Conservation (phyloP, 2,797 vertebrate genomes). For the Momotus momota region DNA sequence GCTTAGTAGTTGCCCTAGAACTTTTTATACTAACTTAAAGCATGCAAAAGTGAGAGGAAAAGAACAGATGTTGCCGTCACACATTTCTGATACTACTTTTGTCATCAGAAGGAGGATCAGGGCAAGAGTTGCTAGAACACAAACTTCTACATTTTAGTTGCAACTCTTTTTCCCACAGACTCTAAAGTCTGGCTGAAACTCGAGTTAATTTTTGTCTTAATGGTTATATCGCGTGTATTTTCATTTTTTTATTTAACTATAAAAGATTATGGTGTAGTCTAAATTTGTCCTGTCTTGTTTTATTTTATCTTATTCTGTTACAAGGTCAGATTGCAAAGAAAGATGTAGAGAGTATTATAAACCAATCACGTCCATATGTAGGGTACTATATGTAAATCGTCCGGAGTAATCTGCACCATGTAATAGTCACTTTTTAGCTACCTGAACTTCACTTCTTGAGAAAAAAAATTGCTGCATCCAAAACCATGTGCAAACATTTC, state of each 20-base stretch:
- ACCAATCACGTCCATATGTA: neutral
- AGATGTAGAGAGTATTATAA: neutral
- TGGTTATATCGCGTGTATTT: neutral
- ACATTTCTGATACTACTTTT: neutral
- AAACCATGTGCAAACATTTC: neutral
- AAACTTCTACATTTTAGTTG: neutral
- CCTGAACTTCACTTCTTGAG: conserved; percentile 12
- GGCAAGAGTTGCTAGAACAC: neutral
- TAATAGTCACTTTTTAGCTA: neutral
- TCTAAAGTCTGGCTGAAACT: neutral
- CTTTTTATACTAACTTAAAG: conserved; percentile 13
- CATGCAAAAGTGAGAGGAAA: neutral
- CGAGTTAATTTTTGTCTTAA: neutral
- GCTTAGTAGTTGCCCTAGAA: conserved; percentile 3
- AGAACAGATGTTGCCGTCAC: neutral
- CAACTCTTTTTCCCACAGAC: neutral
- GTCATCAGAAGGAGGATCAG: neutral
- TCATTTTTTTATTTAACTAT: neutral
- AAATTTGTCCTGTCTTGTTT: neutral
- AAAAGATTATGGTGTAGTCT: neutral
- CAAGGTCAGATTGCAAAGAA: neutral
- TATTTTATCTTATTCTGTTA: neutral
- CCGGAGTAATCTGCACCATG: conserved; percentile 23
- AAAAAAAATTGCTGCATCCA: conserved; percentile 2
- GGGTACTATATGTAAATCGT: neutral